Conservation (phyloP, 2,113 vertebrate genomes). For the Halichoerus grypus region DNA sequence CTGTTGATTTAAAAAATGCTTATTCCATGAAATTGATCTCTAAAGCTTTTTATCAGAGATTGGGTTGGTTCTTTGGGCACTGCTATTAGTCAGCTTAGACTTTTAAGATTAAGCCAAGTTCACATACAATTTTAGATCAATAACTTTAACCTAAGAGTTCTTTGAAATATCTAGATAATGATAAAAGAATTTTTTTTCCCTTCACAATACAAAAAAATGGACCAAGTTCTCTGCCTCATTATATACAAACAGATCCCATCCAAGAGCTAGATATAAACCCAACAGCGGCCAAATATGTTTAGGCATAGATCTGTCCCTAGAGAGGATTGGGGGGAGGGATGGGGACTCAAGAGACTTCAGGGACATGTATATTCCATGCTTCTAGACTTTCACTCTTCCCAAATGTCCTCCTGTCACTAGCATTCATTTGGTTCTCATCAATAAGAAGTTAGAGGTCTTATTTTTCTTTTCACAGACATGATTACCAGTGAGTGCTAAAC, state of each 20-base stretch:
- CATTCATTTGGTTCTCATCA: not conserved
- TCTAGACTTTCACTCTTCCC: not conserved
- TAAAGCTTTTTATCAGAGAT: not conserved
- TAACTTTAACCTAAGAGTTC: not conserved
- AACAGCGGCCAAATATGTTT: not conserved
- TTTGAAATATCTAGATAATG: not conserved
- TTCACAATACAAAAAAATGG: not conserved
- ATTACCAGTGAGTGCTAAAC: not conserved
- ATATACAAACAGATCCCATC: not conserved
- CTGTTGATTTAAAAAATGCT: not conserved
- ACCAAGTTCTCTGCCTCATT: not conserved
- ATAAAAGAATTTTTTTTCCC: not conserved
- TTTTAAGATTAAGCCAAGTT: not conserved
- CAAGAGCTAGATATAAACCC: not conserved
- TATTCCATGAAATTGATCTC: not conserved
- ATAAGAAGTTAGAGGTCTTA: not conserved
- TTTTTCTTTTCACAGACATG: not conserved
- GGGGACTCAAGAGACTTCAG: not conserved
- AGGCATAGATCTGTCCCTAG: not conserved
- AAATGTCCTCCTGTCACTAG: not conserved
- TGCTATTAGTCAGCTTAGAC: not conserved
- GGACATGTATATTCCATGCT: not conserved
- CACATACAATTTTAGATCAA: not conserved
- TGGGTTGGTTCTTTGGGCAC: not conserved
- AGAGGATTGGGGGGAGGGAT: not conserved